A percentile compares a stretch with the other conserved stretches of the same genome.
These are phyloP conservation scores for Noctuana brunneofusca DNA, from an alignment of 2,888 invertebrate species.

Conservation along the genomic window DNA sequence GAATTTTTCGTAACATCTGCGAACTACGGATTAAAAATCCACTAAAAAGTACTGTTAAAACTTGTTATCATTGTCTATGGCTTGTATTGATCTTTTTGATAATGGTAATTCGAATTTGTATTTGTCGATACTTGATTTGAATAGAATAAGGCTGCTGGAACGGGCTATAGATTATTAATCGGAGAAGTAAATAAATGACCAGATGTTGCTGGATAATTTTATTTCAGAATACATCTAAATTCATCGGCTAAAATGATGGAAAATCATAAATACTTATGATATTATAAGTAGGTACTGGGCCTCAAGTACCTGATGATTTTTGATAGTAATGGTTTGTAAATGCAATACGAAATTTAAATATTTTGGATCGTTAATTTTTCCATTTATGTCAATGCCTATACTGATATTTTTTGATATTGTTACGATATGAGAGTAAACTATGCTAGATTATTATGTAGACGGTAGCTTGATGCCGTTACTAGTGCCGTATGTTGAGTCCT, in stretches of 20 bases:
- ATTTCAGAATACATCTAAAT: background rate
- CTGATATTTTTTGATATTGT: constrained; percentile 1
- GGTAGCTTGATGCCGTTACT: background rate
- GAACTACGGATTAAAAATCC: no score
- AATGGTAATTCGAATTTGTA: no score
- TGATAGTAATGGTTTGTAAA: background rate
- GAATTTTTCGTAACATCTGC: no score
- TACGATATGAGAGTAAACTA: constrained; percentile 7
- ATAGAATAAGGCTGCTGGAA: no score
- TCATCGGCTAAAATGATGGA: background rate
- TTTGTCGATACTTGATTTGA: no score
- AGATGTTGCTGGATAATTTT: no score
- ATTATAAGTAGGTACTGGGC: background rate
- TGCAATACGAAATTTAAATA: background rate
- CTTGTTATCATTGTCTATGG: no score
- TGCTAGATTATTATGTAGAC: background rate
- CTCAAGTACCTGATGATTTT: background rate
- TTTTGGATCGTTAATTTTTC: background rate
- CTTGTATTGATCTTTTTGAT: no score
- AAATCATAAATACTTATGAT: background rate
- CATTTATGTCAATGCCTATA: background rate
- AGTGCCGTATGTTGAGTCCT: background rate
- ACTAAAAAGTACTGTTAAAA: no score
- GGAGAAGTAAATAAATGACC: no score
- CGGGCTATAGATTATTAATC: no score